Evolutionary conservation across 1,140 invertebrate species (phyloP).

Genomic region (Epicauta chinensis): DNA sequence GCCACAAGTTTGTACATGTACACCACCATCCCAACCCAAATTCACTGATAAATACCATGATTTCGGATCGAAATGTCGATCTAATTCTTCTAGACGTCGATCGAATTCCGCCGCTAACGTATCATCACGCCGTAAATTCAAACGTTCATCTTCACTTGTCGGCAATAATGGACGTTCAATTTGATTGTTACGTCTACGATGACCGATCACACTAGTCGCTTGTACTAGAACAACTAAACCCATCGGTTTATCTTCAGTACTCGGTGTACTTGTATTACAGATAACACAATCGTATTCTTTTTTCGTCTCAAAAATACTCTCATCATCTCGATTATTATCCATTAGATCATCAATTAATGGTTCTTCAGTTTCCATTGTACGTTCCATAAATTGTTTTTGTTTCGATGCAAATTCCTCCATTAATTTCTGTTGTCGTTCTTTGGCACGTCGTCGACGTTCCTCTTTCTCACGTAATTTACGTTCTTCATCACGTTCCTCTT

Average conservation of each 20-base stretch:
- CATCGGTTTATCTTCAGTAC: conserved; percentile 79
- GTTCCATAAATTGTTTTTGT: conserved; percentile 88
- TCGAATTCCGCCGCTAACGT: conserved; percentile 62
- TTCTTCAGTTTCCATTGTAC: conserved; percentile 63
- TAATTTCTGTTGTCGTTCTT: conserved; percentile 83
- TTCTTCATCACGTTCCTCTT: conserved; percentile 70
- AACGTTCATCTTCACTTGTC: conserved; percentile 57
- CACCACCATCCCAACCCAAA: conserved; percentile 87
- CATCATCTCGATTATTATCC: conserved; percentile 41
- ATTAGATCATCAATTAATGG: conserved; percentile 2
- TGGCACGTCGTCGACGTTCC: conserved; percentile 73
- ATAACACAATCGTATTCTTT: conserved; percentile 93
- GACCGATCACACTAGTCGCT: conserved; percentile 74
- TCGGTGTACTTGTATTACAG: conserved; percentile 83
- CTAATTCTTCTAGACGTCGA: conserved; percentile 61
- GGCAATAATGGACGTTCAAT: conserved; percentile 56
- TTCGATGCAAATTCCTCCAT: conserved; percentile 90
- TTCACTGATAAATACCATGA: conserved; percentile 82
- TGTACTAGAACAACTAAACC: conserved; percentile 86
- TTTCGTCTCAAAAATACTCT: conserved; percentile 51
- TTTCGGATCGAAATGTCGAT: conserved; percentile 65
- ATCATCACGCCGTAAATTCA: conserved; percentile 47
- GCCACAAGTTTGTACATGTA: conserved; percentile 93
- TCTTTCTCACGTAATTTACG: conserved; percentile 66
- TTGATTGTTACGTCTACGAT: conserved; percentile 53